Evolutionary conservation across 2,888 invertebrate species (phyloP).

Genomic region (Macrostomum cliftonense): DNA sequence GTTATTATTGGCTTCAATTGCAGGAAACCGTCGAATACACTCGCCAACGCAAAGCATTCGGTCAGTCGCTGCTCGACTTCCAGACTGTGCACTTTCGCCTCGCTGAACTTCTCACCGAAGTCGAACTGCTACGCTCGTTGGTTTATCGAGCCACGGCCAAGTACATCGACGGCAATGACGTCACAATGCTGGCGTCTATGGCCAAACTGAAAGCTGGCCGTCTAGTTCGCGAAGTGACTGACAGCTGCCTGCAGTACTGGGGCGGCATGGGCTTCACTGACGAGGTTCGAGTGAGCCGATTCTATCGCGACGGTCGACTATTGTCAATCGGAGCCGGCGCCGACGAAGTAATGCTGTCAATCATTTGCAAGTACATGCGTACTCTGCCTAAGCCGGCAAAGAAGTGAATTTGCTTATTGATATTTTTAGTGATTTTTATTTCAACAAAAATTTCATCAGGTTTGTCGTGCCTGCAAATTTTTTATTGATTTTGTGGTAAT

Average conservation of each 20-base stretch:
- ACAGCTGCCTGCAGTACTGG: slow-evolving; percentile 44
- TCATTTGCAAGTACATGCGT: slow-evolving; percentile 44
- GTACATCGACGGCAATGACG: slow-evolving; percentile 38
- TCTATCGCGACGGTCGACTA: slow-evolving; percentile 40
- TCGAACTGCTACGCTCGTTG: slow-evolving; percentile 40
- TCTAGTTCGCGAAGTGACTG: slow-evolving; percentile 39
- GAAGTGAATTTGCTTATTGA: background rate
- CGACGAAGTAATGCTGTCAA: slow-evolving; percentile 44
- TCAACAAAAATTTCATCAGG: too few species aligned
- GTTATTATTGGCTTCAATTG: too few species aligned
- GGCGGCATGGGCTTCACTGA: slow-evolving; percentile 45
- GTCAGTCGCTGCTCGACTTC: slow-evolving; percentile 37
- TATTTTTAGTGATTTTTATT: too few species aligned
- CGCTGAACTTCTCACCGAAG: slow-evolving; percentile 43
- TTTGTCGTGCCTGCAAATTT: too few species aligned
- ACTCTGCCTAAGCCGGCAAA: slow-evolving; percentile 42
- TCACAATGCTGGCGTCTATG: slow-evolving; percentile 44
- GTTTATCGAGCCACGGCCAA: slow-evolving; percentile 39
- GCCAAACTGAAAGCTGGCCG: slow-evolving; percentile 43
- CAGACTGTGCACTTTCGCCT: slow-evolving; percentile 42
- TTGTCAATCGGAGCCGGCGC: slow-evolving; percentile 44
- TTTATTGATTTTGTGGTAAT: too few species aligned
- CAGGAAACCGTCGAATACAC: slow-evolving; percentile 41
- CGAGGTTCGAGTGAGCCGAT: slow-evolving; percentile 36
- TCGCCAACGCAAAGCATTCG: slow-evolving; percentile 39